Conservation (phyloP, 2,888 invertebrate species). For the Cerastis leucographa region DNA sequence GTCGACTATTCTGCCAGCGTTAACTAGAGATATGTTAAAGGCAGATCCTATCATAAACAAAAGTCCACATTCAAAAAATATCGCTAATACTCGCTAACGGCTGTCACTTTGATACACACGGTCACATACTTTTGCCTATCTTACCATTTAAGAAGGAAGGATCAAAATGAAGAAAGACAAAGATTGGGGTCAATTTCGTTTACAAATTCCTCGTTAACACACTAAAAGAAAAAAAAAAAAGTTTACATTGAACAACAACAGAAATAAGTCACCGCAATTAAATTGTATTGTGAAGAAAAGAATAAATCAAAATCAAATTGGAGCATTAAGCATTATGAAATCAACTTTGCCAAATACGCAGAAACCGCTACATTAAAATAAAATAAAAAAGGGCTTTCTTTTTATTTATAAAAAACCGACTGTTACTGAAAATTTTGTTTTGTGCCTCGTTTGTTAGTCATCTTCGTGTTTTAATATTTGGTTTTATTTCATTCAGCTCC, state of each 20-base stretch:
- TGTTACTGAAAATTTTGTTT: slow-evolving; percentile 29
- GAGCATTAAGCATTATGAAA: slow-evolving; percentile 35
- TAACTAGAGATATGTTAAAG: not conserved
- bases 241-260: no score
- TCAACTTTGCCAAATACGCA: slow-evolving; percentile 26
- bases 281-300: slow-evolving; percentile 24
- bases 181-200: slow-evolving; percentile 11
- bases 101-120: not conserved
- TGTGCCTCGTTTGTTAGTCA: slow-evolving; percentile 24
- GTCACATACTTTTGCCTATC: not conserved
- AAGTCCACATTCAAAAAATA: not conserved
- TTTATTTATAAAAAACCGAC: slow-evolving; percentile 44
- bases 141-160: not conserved
- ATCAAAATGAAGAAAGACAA: not conserved
- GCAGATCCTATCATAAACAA: not conserved
- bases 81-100: not conserved
- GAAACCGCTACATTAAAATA: slow-evolving; percentile 35
- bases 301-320: slow-evolving; percentile 36
- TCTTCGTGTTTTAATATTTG: slow-evolving; percentile 31
- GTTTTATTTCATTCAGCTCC: slow-evolving; percentile 33
- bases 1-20: no score
- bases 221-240: no score
- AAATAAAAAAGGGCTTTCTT: slow-evolving; percentile 36
- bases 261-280: slow-evolving; percentile 2
- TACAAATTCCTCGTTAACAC: not conserved